These are phyloP conservation scores for Oscheius sp. DNA, from an alignment of 2,888 invertebrate genomes.

Conservation along the genomic window DNA sequence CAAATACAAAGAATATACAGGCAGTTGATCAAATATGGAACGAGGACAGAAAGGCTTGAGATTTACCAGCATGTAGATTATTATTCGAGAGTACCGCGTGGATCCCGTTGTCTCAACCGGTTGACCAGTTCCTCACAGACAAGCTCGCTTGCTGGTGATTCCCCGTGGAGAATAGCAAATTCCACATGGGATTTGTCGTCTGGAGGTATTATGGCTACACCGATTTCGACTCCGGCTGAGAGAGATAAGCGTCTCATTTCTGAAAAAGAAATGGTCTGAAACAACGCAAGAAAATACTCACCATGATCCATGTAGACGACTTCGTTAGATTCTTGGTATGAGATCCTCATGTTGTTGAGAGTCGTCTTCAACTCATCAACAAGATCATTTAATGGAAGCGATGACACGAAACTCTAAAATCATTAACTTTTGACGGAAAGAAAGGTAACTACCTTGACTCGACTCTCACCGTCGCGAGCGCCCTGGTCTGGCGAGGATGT, in stretches of 20 bases:
- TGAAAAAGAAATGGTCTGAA: not conserved
- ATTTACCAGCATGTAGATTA: constrained; percentile 1
- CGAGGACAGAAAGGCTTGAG: not conserved
- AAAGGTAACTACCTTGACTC: constrained; percentile 15
- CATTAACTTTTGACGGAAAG: not conserved
- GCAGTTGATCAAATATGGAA: constrained; percentile 1
- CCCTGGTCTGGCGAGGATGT: constrained; percentile 56
- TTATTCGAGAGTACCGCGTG: constrained; percentile 36
- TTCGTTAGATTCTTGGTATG: constrained; percentile 51
- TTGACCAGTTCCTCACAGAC: constrained; percentile 53
- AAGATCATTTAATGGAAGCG: constrained; percentile 48
- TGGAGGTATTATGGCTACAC: constrained; percentile 53
- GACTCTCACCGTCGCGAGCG: constrained; percentile 21
- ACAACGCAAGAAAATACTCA: constrained; percentile 12
- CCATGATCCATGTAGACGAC: constrained; percentile 51
- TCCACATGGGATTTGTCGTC: constrained; percentile 59
- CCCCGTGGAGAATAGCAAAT: constrained; percentile 51
- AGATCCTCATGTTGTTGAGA: constrained; percentile 50
- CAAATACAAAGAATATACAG: constrained; percentile 17
- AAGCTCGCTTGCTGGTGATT: constrained; percentile 51
- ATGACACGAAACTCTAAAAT: constrained; percentile 52
- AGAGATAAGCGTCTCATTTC: constrained; percentile 57
- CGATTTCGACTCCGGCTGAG: constrained; percentile 59
- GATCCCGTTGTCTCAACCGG: constrained; percentile 51
- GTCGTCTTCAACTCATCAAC: constrained; percentile 47